Evolutionary conservation across 53 echinoderm and acorn worm genomes (phyloP).

Genomic region (Paracentrotus lividus): DNA sequence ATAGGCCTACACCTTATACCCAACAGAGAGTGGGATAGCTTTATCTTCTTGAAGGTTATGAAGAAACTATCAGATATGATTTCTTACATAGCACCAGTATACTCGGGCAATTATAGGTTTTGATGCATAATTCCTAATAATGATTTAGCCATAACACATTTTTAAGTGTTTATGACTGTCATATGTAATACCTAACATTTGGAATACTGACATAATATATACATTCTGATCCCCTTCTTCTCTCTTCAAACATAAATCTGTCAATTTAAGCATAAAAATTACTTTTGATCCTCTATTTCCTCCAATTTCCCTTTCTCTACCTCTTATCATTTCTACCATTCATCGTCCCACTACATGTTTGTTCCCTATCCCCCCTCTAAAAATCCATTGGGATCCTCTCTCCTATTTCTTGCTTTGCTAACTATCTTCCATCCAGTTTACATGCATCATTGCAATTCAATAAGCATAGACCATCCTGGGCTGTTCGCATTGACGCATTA

Average conservation of each 20-base stretch:
- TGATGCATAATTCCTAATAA: neutral
- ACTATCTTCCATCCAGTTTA: conserved; percentile 32
- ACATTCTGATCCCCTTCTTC: neutral
- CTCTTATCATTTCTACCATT: neutral
- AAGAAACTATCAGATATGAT: neutral
- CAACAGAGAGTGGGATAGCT: neutral
- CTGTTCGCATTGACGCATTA: neutral
- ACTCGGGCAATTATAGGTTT: neutral
- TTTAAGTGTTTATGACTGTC: neutral
- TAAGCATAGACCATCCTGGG: conserved; percentile 13
- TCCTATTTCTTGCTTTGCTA: neutral
- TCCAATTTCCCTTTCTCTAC: neutral
- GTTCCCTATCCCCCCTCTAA: neutral
- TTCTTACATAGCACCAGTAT: neutral
- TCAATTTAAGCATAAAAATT: neutral
- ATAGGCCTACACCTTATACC: neutral
- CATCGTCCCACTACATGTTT: neutral
- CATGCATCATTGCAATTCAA: conserved; percentile 49
- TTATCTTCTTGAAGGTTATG: neutral
- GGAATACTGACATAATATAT: too few relatives aligned
- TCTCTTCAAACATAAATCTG: neutral
- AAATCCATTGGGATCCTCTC: neutral
- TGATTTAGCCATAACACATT: neutral
- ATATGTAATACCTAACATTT: neutral
- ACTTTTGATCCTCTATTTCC: conserved; percentile 4